Percentiles rank a stretch among this genome's conserved stretches.
Conservation (phyloP, 2,113 vertebrate species). For the Beaufortia kweichowensis region DNA sequence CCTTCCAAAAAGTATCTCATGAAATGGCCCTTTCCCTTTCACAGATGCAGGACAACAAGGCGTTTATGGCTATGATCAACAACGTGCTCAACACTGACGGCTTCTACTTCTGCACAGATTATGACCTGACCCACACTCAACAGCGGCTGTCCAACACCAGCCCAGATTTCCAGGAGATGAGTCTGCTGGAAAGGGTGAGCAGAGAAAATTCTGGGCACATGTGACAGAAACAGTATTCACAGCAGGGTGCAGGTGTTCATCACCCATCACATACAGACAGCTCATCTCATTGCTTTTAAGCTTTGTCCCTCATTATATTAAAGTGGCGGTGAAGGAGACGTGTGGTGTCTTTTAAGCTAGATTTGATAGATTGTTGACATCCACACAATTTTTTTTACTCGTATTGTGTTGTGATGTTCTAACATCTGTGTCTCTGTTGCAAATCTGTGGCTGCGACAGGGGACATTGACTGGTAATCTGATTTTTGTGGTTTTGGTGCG, state of each 20-base stretch:
- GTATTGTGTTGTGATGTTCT: background rate
- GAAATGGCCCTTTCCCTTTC: slow-evolving; percentile 35
- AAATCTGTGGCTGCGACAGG: too few relatives aligned
- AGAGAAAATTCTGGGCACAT: background rate
- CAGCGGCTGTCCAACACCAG: slow-evolving; percentile 94
- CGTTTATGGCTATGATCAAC: slow-evolving; percentile 91
- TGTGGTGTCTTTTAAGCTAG: background rate
- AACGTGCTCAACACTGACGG: slow-evolving; percentile 90
- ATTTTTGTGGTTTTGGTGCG: too few relatives aligned
- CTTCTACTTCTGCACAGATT: slow-evolving; percentile 96
- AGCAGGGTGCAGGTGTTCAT: background rate
- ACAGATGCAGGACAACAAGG: slow-evolving; percentile 94
- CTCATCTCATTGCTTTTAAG: slow-evolving; percentile 11
- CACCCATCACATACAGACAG: background rate
- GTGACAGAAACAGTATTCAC: background rate
- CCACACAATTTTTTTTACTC: background rate
- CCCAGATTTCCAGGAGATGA: slow-evolving; percentile 98
- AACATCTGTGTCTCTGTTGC: background rate
- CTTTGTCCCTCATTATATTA: slow-evolving; percentile 22
- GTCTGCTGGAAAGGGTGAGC: slow-evolving; percentile 92
- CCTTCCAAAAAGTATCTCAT: background rate
- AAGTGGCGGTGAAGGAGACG: slow-evolving; percentile 22
- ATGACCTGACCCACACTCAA: slow-evolving; percentile 92
- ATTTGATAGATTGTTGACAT: background rate
- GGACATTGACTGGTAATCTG: too few relatives aligned